Base-by-base conservation (phyloP, 2,797 vertebrate genomes). In the Hapalemur alaotrensis region DNA sequence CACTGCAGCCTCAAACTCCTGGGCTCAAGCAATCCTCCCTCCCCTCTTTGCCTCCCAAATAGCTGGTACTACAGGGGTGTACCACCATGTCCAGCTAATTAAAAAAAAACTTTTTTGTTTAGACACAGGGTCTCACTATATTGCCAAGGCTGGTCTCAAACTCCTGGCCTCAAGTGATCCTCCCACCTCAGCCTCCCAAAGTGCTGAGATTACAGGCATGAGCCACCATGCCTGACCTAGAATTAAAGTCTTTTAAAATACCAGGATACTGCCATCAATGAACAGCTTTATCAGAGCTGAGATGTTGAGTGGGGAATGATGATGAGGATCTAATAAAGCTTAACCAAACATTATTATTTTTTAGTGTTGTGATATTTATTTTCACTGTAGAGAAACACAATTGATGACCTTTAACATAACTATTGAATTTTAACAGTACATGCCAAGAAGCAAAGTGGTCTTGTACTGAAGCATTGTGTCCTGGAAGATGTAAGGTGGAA, bases 361-460 rank as follows among this genome's bases (percentile, higher is more conserved):
- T 85, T 78, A 61, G n/a, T 30, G 43, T 8, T 30, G 1, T 28
- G 4, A 25, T 90, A 17, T 81, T 79, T 93, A 59, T 85, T 79
- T 85, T 87, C 8, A 65, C 23, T 7, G 3, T 35, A 32, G 14
- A 85, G 8, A 89, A 72, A 54, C 2, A 50, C 2, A 5, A 22
- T 50, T 63, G 32, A 28, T 94, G 23, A 93, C 32, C 20, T 89
- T 92, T 79, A 25, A 48, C 6, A 32, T 91, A 54, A 84, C 20
- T 15, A 5, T 95, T 97, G 7, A 18, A 69, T 95, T 94, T 94
- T 89, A 52, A 96, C 95, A 99, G 99, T 96, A 76, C 89, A 1
- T 99, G 99, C 82, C 3, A 97, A 25, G 91, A 95, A n/a, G 99
- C 99, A 23, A 98, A 95, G 86, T 99, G 99, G 99, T 83, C 2